Evolutionary conservation across 2,888 invertebrate genomes (phyloP), one percentile per base, ranked within the genome.

Genomic region (Thymelicus sylvestris): DNA sequence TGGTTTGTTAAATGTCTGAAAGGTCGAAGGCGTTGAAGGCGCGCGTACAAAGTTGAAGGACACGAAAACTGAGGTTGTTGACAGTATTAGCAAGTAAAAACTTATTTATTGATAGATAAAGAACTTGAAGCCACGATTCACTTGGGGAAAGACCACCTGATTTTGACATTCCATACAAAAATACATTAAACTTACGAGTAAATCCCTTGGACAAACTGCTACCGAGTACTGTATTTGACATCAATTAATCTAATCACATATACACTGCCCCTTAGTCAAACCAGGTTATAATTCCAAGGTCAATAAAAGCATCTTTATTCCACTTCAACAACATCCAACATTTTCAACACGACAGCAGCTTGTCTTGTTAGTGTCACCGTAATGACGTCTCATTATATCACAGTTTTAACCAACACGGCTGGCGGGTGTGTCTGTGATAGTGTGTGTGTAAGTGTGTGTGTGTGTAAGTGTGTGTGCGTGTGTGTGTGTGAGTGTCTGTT

Each of bases 361-460:
- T 10, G 44, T 44, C 50, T 67, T 38, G 48, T 67, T 63, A 64
- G 59, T 41, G 19, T 64, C 38, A 19, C 15, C 41, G 41, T 60
- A 70, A 70, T 50, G 64, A 52, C 24, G 60, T 39, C 65, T 65
- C 65, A 65, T 71, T 71, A 70, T 60, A 62, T 50, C 48, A 61
- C 60, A 64, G 62, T 69, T 69, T 64, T 6, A 57, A 57, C 55
- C 38, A 15, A 41, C 24, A 15, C 8, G 19, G 41, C 19, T 13
- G 12, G 47, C 10, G 59, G 19, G 59, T 59, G 38, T 19, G 19
- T 19, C 19, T 19, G 19, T 19, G 19, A 1, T 19, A 4, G 13
- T 59, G 13, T 3, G 12, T 13, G n/a, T n/a, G n/a, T n/a, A n/a
- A n/a, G n/a, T n/a, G n/a, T 7, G 5, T 38, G 38, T n/a, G 38